Conservation (phyloP, 1,140 invertebrate genomes). For the Caenorhabditis inopinata region DNA sequence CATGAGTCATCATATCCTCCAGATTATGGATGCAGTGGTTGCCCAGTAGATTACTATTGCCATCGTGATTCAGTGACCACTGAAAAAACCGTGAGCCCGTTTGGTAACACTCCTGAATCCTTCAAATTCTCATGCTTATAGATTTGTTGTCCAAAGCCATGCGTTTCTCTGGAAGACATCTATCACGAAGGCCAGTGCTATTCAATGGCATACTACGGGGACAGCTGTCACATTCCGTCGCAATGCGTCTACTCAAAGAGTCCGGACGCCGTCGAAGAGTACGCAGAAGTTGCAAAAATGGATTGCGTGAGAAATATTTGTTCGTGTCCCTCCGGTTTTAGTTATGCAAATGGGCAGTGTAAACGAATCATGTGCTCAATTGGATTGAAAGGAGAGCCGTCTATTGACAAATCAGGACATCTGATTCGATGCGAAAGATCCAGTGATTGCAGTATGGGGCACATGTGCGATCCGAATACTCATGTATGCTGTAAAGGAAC, state of each 20-base stretch:
- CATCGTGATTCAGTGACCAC: slow-evolving; percentile 53
- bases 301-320: slow-evolving; percentile 53
- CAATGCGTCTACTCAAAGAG: slow-evolving; percentile 56
- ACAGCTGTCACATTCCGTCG: slow-evolving; percentile 53
- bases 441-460: slow-evolving; percentile 53
- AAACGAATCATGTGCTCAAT: slow-evolving; percentile 54
- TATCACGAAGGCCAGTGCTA: slow-evolving; percentile 60
- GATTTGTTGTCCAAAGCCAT: slow-evolving; percentile 62
- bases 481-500: slow-evolving; percentile 59
- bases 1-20: slow-evolving; percentile 51
- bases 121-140: slow-evolving; percentile 5
- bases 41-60: slow-evolving; percentile 56
- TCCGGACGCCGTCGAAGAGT: slow-evolving; percentile 2
- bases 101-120: background rate
- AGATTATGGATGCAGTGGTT: slow-evolving; percentile 55
- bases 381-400: slow-evolving; percentile 55
- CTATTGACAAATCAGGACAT: slow-evolving; percentile 50
- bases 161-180: slow-evolving; percentile 57
- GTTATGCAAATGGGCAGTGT: slow-evolving; percentile 50
- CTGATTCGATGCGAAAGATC: slow-evolving; percentile 49
- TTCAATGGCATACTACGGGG: slow-evolving; percentile 59
- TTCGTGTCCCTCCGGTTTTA: slow-evolving; percentile 53
- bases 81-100: slow-evolving; percentile 53
- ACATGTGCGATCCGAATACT: slow-evolving; percentile 56
- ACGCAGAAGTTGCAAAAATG: slow-evolving; percentile 46